Conservation (phyloP, 2,888 invertebrate genomes). For the Rhyacophila evoluta region DNA sequence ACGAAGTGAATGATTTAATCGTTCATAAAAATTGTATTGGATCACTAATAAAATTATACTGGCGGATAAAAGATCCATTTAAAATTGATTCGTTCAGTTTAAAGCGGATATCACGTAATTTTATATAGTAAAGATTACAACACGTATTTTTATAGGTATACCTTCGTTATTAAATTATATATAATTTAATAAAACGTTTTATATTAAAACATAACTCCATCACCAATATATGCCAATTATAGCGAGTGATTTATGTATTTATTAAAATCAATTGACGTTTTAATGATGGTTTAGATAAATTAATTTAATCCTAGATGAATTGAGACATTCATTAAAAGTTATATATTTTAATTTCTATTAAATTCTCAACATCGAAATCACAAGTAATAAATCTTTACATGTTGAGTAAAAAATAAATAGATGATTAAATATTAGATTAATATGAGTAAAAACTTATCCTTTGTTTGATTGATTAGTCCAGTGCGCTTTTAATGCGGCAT, state of each 20-base stretch:
- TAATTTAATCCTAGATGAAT: background rate
- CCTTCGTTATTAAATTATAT: background rate
- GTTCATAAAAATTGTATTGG: slow-evolving; percentile 4
- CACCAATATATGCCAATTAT: background rate
- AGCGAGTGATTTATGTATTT: background rate
- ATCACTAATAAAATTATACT: background rate
- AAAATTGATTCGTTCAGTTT: background rate
- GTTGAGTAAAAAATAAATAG: too few species aligned
- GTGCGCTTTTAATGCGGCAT: too few species aligned
- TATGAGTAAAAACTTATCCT: too few species aligned
- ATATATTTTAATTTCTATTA: too few species aligned
- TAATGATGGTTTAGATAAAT: background rate
- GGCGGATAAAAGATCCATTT: background rate
- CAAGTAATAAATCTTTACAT: too few species aligned
- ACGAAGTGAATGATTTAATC: background rate
- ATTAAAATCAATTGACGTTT: background rate
- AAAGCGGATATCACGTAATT: background rate
- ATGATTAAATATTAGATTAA: too few species aligned
- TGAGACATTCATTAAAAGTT: too few species aligned
- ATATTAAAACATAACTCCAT: background rate
- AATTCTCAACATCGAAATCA: too few species aligned
- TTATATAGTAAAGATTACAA: background rate
- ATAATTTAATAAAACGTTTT: background rate
- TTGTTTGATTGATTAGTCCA: too few species aligned
- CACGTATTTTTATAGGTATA: background rate